Evolutionary conservation across 2,888 invertebrate species (phyloP).

Genomic region (Sarcophaga subvicina): DNA sequence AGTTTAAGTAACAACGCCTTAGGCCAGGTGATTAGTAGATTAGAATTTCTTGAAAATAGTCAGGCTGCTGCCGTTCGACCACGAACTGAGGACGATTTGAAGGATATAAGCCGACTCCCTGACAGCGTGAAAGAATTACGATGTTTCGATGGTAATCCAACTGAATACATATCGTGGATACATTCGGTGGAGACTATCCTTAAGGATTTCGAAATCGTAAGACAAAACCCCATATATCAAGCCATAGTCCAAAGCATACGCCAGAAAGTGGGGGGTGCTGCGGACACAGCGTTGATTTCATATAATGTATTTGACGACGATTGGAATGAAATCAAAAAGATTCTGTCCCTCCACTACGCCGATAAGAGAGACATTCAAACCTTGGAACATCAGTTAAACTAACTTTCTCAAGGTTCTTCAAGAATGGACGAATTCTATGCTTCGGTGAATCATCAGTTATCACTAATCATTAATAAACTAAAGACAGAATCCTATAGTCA

Average conservation of each 20-base stretch:
- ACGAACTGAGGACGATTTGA: not conserved
- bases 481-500: constrained; percentile 58
- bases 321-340: constrained; percentile 62
- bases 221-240: constrained; percentile 47
- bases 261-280: constrained; percentile 59
- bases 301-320: constrained; percentile 56
- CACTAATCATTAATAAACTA: constrained; percentile 66
- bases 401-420: constrained; percentile 55
- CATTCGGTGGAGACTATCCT: constrained; percentile 6
- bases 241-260: constrained; percentile 64
- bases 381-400: constrained; percentile 67
- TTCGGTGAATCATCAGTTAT: constrained; percentile 65
- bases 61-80: not conserved
- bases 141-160: constrained; percentile 12
- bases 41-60: not conserved
- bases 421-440: constrained; percentile 68
- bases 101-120: not conserved
- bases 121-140: constrained; percentile 14
- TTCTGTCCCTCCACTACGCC: constrained; percentile 67
- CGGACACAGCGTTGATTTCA: constrained; percentile 57
- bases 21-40: too few species aligned
- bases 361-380: constrained; percentile 69
- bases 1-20: not conserved
- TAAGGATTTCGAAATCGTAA: constrained; percentile 46
- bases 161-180: constrained; percentile 15